A percentile compares a stretch with the other conserved stretches of the same genome.
Conservation (phyloP, 2,888 invertebrate species). For the Taenaris catops region DNA sequence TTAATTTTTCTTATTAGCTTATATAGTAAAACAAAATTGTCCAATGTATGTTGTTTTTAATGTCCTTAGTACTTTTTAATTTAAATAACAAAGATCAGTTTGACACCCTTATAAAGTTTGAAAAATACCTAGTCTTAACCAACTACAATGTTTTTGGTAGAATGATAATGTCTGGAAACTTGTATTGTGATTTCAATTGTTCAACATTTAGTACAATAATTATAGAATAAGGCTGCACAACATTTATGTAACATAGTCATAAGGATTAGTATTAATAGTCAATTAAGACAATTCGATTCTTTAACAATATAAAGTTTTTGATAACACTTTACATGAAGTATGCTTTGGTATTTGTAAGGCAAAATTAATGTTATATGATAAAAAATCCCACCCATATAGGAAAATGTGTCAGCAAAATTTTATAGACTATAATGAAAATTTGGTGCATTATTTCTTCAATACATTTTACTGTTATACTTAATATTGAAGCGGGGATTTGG, state of each 20-base stretch:
- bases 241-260: conserved; percentile 20
- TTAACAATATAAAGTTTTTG: conserved; percentile 3
- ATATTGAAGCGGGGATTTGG: too few species aligned
- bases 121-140: too few species aligned
- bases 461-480: too few species aligned
- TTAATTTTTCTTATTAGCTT: too few species aligned
- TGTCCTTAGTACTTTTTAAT: too few species aligned
- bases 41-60: too few species aligned
- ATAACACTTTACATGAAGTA: conserved; percentile 10
- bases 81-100: too few species aligned
- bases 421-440: neutral
- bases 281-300: conserved; percentile 16
- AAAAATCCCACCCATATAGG: conserved; percentile 8
- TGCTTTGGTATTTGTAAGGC: conserved; percentile 5
- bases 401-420: neutral
- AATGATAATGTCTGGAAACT: too few species aligned
- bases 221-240: conserved; percentile 26
- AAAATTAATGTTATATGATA: neutral
- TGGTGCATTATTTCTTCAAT: too few species aligned
- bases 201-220: conserved; percentile 42
- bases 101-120: too few species aligned
- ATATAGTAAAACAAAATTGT: too few species aligned
- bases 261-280: conserved; percentile 15
- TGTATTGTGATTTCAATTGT: conserved; percentile 24
- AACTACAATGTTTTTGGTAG: too few species aligned